Evolutionary conservation across 1,140 invertebrate genomes (phyloP), one percentile per base, ranked within the genome.

Genomic region (Dryas iulia): DNA sequence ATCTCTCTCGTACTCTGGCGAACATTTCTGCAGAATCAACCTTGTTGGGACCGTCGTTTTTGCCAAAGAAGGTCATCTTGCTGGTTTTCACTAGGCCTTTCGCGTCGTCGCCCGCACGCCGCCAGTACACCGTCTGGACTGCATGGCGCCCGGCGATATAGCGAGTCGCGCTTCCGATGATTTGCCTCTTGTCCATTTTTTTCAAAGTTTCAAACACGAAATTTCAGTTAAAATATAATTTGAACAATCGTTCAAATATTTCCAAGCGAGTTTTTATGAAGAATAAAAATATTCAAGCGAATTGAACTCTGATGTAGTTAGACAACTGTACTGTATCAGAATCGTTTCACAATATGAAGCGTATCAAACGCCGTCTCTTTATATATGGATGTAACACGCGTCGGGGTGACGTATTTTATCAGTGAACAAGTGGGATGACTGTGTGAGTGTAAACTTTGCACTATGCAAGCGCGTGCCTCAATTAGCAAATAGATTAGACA

Each of bases 61-160:
- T 91, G 3, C 90, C 93, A 72, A 95, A 95, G 83, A 94, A 94
- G 52, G 94, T 94, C 59, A 92, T 94, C 73, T 93, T 95, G 0
- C 93, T 92, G 3, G 94, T 94, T 78, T 94, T 95, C 52, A 94
- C 68, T 33, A 95, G 84, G 2, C 93, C 92, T 63, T 92, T 93
- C 5, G 92, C 93, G 2, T 90, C 79, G 1, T 89, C 90, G 11
- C 83, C 82, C 2, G 91, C 82, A 62, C 92, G 92, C 70, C 95
- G 91, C 95, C 95, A 95, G 72, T 96, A 96, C 1, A 95, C 94
- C 0, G 95, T 95, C 73, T 95, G 94, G 18, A 95, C 93, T 1
- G 94, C 95, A 72, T 95, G 94, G 66, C 94, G 93, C 35, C 95
- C 94, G 33, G 94, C 94, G 62, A 96, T 94, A 78, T 94, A 95